Conservation (phyloP, 37 sponge, comb jelly and placozoan species). For the Chondrilla cf. caribensis region DNA sequence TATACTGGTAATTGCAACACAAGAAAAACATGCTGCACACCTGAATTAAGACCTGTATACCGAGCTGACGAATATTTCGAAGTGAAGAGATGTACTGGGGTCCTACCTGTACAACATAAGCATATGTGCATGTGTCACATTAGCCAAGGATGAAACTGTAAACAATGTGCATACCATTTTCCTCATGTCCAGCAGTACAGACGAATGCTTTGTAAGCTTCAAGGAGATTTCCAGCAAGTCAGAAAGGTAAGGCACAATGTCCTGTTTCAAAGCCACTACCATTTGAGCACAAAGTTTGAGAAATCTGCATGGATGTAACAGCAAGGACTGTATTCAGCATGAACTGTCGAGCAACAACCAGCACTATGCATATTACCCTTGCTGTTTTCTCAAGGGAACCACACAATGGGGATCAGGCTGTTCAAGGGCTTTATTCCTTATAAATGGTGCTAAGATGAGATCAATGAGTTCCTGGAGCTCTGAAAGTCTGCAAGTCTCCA, state of each 20-base stretch:
- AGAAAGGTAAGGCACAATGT: constrained; percentile 39
- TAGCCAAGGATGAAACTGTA: neutral
- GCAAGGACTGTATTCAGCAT: no score
- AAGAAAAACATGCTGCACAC: constrained; percentile 14
- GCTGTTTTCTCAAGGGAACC: constrained; percentile 73
- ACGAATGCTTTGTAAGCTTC: constrained; percentile 1
- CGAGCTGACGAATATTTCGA: constrained; percentile 52
- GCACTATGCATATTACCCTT: constrained; percentile 30
- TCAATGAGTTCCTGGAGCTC: constrained; percentile 59
- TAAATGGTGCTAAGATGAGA: constrained; percentile 50
- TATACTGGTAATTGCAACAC: no score
- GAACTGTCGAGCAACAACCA: no score
- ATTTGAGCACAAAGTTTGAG: constrained; percentile 56
- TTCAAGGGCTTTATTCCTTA: neutral
- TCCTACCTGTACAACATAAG: constrained; percentile 34
- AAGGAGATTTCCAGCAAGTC: constrained; percentile 27
- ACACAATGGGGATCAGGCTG: constrained; percentile 22
- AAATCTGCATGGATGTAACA: no score
- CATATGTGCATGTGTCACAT: neutral
- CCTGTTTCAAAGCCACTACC: constrained; percentile 35
- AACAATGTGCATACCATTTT: constrained; percentile 18
- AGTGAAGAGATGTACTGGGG: constrained; percentile 45
- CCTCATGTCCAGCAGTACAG: constrained; percentile 49
- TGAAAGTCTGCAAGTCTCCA: constrained; percentile 46
- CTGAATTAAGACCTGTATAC: constrained; percentile 39